These are phyloP conservation scores for Drosophila rufa DNA, from an alignment of 1,140 invertebrate genomes.

Conservation along the genomic window DNA sequence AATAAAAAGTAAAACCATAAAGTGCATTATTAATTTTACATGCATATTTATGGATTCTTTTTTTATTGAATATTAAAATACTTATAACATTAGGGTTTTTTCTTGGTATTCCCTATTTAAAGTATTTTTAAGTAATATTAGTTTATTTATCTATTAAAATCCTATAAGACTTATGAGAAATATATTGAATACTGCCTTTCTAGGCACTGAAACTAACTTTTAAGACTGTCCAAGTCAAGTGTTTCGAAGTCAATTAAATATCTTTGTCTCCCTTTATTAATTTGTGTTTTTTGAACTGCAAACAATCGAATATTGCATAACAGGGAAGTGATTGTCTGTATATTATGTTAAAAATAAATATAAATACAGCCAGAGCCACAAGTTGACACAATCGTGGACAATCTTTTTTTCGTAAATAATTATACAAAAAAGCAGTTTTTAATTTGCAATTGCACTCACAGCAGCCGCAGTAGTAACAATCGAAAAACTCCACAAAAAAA, in stretches of 20 bases:
- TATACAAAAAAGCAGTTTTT: slow-evolving; percentile 27
- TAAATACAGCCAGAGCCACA: slow-evolving; percentile 6
- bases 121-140: not conserved
- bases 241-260: slow-evolving; percentile 15
- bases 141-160: not conserved
- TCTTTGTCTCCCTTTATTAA: not conserved
- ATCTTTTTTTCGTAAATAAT: slow-evolving; percentile 26
- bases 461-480: slow-evolving; percentile 6
- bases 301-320: slow-evolving; percentile 11
- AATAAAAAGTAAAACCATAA: not conserved
- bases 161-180: not conserved
- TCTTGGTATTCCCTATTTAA: too few species aligned
- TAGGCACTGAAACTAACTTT: not conserved
- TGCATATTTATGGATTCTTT: too few species aligned
- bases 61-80: too few species aligned
- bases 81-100: too few species aligned
- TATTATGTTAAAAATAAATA: slow-evolving; percentile 16
- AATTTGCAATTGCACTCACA: slow-evolving; percentile 41
- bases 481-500: not conserved
- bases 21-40: too few species aligned
- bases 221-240: not conserved
- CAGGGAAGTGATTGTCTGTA: slow-evolving; percentile 21
- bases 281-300: not conserved
- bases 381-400: slow-evolving; percentile 34
- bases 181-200: not conserved